phyloP scores from a whole-genome alignment of 30 jellyfish, hydroid and myxozoan species.

The Turritopsis dohrnii region DNA sequence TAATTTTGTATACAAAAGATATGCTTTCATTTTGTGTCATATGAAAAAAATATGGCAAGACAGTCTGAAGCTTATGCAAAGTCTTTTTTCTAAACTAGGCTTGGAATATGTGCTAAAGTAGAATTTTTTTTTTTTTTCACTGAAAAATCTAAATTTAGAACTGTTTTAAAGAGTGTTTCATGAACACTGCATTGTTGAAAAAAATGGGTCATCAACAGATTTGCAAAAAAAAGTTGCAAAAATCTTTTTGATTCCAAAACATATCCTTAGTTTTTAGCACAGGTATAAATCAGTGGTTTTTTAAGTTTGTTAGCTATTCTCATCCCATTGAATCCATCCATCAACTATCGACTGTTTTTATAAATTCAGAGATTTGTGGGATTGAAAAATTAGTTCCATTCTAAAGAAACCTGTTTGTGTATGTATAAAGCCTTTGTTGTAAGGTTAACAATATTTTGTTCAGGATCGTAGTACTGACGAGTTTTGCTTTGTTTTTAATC shows the following conservation, averaged over 20 bases:
- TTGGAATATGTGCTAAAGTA: too few species aligned
- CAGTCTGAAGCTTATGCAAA: too few species aligned
- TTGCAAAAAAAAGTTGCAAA: too few species aligned
- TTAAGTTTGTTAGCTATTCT: not conserved
- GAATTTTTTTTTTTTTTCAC: too few species aligned
- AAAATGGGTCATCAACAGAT: too few species aligned
- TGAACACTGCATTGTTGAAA: too few species aligned
- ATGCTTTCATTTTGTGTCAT: too few species aligned
- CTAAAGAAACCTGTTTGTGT: not conserved
- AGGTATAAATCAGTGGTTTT: not conserved
- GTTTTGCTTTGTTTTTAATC: not conserved
- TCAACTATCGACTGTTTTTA: not conserved
- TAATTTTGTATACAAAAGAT: too few species aligned
- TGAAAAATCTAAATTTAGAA: too few species aligned
- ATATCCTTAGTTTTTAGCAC: not conserved
- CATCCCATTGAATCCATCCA: not conserved
- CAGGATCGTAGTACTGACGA: not conserved
- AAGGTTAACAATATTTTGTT: not conserved
- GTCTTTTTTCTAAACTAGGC: too few species aligned
- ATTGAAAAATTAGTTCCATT: not conserved
- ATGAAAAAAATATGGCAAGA: too few species aligned
- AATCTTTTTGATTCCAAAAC: not conserved
- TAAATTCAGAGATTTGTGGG: not conserved
- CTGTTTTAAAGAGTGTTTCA: too few species aligned
- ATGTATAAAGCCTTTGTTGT: not conserved